phyloP scores from a whole-genome alignment of 2,113 vertebrate genomes.

The Lepidothrix coronata region DNA sequence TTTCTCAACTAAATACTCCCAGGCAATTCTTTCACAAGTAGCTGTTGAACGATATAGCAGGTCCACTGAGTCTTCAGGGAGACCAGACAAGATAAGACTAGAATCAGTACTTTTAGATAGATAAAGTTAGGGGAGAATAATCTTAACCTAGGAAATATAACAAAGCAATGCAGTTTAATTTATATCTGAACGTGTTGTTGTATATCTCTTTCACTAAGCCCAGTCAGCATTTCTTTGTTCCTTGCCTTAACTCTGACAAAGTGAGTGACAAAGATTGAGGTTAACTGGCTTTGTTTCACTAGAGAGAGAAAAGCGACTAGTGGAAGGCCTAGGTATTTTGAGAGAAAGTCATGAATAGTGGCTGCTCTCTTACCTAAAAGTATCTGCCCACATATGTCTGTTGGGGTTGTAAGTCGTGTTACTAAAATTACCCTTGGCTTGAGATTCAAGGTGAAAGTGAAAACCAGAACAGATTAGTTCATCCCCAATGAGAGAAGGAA shows the following conservation, averaged over 20 bases:
- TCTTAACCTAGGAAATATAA: neutral
- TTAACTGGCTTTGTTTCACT: neutral
- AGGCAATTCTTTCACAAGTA: neutral
- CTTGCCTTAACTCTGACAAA: neutral
- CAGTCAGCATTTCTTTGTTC: neutral
- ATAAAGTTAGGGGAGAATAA: neutral
- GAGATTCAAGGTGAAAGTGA: neutral
- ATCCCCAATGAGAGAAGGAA: neutral
- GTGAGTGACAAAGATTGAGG: neutral
- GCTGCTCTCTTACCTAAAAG: neutral
- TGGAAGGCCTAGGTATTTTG: neutral
- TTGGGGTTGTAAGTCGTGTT: neutral
- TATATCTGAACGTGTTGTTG: neutral
- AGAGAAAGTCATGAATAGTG: neutral
- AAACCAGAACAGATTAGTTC: neutral
- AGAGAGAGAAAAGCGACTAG: neutral
- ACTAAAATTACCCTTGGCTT: neutral
- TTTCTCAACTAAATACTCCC: neutral
- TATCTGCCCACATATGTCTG: neutral
- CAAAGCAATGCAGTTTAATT: neutral
- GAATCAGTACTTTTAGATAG: neutral
- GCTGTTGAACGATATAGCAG: neutral
- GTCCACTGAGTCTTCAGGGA: neutral
- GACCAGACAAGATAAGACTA: neutral
- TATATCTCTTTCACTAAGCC: neutral